These are phyloP conservation scores for Eueremaeus valkanovi DNA, from an alignment of 2,888 invertebrate genomes.

Conservation along the genomic window DNA sequence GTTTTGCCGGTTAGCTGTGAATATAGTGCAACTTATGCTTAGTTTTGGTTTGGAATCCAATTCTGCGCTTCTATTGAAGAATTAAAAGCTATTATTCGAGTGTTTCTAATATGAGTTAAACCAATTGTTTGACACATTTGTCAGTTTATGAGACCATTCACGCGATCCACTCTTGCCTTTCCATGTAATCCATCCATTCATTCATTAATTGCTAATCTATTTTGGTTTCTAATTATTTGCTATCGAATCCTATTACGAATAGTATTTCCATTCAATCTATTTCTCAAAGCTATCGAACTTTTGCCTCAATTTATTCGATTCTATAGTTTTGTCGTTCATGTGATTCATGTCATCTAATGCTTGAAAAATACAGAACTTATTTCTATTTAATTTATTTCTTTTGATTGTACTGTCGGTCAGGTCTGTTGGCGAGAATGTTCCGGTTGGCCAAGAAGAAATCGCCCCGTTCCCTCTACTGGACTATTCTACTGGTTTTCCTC, in stretches of 20 bases:
- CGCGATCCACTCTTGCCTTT: not conserved
- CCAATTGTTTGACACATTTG: conserved; percentile 11
- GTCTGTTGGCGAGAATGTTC: conserved; percentile 15
- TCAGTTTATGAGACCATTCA: not conserved
- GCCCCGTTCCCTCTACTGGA: conserved; percentile 4
- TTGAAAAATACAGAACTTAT: too few relatives aligned
- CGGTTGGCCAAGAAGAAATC: conserved; percentile 22
- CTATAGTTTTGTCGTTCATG: not conserved
- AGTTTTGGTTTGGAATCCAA: too few relatives aligned
- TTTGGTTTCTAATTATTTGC: too few relatives aligned
- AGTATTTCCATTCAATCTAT: not conserved
- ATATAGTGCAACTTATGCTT: too few relatives aligned
- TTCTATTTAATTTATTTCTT: not conserved
- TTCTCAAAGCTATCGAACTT: not conserved
- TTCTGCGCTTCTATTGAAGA: too few relatives aligned
- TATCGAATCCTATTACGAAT: too few relatives aligned
- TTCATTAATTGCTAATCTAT: not conserved
- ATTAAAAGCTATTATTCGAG: too few relatives aligned
- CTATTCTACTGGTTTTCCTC: conserved; percentile 13
- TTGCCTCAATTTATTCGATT: not conserved
- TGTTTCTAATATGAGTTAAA: not conserved
- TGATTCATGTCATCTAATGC: too few relatives aligned
- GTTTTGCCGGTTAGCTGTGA: too few relatives aligned
- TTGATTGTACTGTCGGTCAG: not conserved
- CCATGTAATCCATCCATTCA: not conserved